Evolutionary conservation across 2,888 invertebrate genomes (phyloP).

Genomic region (Lumbricus terrestris): DNA sequence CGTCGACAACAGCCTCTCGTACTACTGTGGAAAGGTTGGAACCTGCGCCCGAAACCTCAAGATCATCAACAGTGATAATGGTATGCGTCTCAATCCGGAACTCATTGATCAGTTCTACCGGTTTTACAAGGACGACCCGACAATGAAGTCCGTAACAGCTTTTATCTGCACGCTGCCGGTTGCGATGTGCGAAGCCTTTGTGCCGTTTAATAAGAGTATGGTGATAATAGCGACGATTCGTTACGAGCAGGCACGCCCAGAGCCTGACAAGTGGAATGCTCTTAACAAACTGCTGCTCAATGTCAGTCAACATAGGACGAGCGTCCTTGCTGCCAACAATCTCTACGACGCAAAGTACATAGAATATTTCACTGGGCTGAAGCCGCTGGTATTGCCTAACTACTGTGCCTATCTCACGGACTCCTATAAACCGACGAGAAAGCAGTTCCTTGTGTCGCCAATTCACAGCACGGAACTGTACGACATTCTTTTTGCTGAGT

Average conservation of each 20-base stretch:
- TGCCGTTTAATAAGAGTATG: constrained; percentile 40
- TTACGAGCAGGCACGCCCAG: constrained; percentile 39
- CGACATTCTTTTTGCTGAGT: constrained; percentile 38
- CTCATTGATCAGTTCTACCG: constrained; percentile 38
- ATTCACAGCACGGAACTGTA: constrained; percentile 41
- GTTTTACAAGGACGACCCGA: constrained; percentile 36
- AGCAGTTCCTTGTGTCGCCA: constrained; percentile 40
- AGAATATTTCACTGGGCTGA: constrained; percentile 41
- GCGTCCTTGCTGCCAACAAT: constrained; percentile 42
- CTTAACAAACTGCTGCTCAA: constrained; percentile 33
- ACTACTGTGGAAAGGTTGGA: constrained; percentile 35
- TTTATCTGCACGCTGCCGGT: constrained; percentile 41
- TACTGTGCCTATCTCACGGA: constrained; percentile 38
- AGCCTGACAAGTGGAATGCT: constrained; percentile 33
- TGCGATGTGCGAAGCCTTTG: constrained; percentile 41
- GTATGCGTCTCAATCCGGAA: constrained; percentile 37
- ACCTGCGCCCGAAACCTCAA: constrained; percentile 39
- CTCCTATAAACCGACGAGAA: constrained; percentile 36
- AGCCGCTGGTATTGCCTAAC: constrained; percentile 38
- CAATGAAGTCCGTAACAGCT: constrained; percentile 36
- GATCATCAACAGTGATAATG: constrained; percentile 41
- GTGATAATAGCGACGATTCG: constrained; percentile 40
- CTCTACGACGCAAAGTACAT: constrained; percentile 42
- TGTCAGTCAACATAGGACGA: constrained; percentile 26
- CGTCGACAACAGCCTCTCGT: constrained; percentile 42